Base-by-base conservation (phyloP, 2,888 invertebrate species). In the Stenolophus ochropezus region DNA sequence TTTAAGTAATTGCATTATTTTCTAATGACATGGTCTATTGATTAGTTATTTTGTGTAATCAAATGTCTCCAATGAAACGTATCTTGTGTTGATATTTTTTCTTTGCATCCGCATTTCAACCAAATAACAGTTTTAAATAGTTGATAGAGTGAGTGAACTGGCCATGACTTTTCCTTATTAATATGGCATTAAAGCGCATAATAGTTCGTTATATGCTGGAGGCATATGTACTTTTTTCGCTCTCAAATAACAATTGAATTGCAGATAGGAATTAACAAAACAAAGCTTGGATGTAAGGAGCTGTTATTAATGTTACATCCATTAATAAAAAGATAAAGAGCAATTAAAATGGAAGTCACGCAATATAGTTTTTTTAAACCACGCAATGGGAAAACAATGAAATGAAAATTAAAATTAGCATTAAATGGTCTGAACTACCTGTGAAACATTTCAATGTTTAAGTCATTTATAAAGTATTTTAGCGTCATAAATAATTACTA, bases 291-390 rank as follows among this genome's bases (percentile, higher is more conserved):
- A 69, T 27, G 6, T 69, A 69, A 69, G 21, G 1, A 56, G 56
- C 6, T 6, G 21, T 42, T 69, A 69, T 33, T 27, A 33, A 33
- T 69, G 33, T 69, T 27, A 69, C 27, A 33, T 16, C 65, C 27
- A 69, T 69, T 69, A 69, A 61, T 61, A 61, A 69, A 69, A 33
- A 69, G 65, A 33, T 69, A 69, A 27, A 69, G 27, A 16, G 33
- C 27, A 69, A 69, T 69, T 69, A 69, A 33, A 14, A 69, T 3
- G 4, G 4, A 69, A 69, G 21, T 25, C 65, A 69, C 65, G 65
- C 65, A 42, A 33, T 33, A 33, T 11, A 4, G 1, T 11, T 1
- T 42, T 6, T 42, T 42, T 6, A 42, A 42, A 11, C 33, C 33
- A 4, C 8, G 33, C 33, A 42, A 42, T 42, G 33, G 33, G 33